phyloP scores from a whole-genome alignment of 2,888 invertebrate species.

The Standfussiana lucernea region DNA sequence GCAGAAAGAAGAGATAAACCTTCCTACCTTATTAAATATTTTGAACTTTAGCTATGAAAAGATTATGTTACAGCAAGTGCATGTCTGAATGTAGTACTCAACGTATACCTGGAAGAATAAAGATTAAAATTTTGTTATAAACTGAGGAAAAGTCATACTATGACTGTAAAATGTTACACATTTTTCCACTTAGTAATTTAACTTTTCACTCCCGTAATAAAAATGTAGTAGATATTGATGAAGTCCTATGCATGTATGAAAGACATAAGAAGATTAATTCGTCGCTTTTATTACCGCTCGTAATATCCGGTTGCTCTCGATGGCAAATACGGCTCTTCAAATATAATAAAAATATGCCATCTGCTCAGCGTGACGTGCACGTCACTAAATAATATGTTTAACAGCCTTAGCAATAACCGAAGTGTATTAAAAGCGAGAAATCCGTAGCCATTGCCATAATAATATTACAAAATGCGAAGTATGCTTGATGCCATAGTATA shows the following conservation, averaged over 20 bases:
- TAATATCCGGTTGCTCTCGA: constrained; percentile 76
- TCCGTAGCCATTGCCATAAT: neutral
- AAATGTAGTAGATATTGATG: constrained; percentile 22
- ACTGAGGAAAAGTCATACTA: neutral
- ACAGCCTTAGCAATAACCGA: constrained; percentile 50
- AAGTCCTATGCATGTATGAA: constrained; percentile 32
- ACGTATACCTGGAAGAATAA: neutral
- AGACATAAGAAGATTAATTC: constrained; percentile 69
- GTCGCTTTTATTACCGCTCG: constrained; percentile 72
- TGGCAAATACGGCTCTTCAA: constrained; percentile 73
- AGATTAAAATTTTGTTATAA: neutral
- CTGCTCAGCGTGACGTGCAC: constrained; percentile 47
- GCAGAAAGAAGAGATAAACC: constrained; percentile 8
- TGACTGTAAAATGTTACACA: neutral
- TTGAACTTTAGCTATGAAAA: constrained; percentile 18
- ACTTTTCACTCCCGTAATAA: constrained; percentile 6
- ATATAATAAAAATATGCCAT: constrained; percentile 75
- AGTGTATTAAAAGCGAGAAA: constrained; percentile 26
- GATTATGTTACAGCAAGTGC: neutral
- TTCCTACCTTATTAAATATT: constrained; percentile 1
- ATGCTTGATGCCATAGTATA: neutral
- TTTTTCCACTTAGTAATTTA: neutral
- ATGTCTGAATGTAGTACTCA: constrained; percentile 4
- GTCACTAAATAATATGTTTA: constrained; percentile 53
- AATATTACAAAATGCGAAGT: constrained; percentile 4